phyloP scores from a whole-genome alignment of 2,797 vertebrate species.

The Neosalanx taihuensis region DNA sequence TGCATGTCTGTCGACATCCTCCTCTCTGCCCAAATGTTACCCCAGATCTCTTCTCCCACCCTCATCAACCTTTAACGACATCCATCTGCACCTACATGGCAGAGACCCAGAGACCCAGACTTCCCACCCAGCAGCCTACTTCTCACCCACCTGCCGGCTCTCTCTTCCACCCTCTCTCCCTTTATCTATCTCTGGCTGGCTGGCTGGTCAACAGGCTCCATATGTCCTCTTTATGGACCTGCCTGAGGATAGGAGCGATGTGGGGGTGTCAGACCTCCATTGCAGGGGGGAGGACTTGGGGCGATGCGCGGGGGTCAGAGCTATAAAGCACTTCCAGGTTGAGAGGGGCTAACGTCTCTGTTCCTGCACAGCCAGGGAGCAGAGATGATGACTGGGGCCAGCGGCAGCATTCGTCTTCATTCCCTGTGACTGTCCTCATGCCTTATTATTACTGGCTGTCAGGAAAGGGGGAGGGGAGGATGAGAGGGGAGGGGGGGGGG shows the following conservation, averaged over 20 bases:
- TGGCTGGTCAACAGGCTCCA: slow-evolving; percentile 80
- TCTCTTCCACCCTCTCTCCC: background rate
- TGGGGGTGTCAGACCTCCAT: background rate
- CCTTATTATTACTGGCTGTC: slow-evolving; percentile 98
- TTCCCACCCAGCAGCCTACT: background rate
- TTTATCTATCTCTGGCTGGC: slow-evolving; percentile 63
- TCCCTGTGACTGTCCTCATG: slow-evolving; percentile 97
- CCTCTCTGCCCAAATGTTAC: slow-evolving; percentile 61
- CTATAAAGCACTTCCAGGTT: slow-evolving; percentile 84
- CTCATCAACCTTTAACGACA: slow-evolving; percentile 88
- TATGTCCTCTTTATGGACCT: slow-evolving; percentile 81
- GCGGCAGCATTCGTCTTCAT: slow-evolving; percentile 97
- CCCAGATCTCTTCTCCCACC: slow-evolving; percentile 78
- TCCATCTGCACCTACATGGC: slow-evolving; percentile 76
- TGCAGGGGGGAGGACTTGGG: background rate
- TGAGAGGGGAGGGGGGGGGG: slow-evolving; percentile 9
- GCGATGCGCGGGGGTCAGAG: slow-evolving; percentile 48
- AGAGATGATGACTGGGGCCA: slow-evolving; percentile 93
- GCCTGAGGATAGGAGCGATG: slow-evolving; percentile 57
- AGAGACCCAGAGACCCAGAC: background rate
- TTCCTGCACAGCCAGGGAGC: slow-evolving; percentile 70
- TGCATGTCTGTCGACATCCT: slow-evolving; percentile 43
- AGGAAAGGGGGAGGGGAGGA: slow-evolving; percentile 30
- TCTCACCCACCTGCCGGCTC: background rate
- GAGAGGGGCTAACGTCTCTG: slow-evolving; percentile 80